Conservation (phyloP, 1,140 invertebrate species). For the Holcopasites calliopsidis region DNA sequence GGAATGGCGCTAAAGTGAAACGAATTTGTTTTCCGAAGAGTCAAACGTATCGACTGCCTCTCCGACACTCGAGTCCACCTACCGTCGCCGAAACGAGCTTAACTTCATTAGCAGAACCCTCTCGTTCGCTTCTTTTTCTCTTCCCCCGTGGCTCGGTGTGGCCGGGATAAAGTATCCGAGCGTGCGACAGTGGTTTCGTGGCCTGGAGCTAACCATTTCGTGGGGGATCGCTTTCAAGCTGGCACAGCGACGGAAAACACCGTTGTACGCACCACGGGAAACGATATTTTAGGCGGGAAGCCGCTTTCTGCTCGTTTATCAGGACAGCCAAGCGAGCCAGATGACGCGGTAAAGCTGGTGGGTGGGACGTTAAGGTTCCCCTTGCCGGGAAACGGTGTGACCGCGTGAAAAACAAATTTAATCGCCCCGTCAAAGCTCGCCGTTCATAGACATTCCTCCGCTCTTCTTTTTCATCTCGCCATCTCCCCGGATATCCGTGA, state of each 20-base stretch:
- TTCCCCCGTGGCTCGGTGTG: not conserved
- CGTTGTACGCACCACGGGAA: not conserved
- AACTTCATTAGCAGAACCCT: not conserved
- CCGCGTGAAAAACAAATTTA: constrained; percentile 41
- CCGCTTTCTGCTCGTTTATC: constrained; percentile 6
- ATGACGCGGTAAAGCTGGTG: not conserved
- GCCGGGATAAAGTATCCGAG: not conserved
- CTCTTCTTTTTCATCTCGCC: not conserved
- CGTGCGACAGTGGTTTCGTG: not conserved
- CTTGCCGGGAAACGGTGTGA: constrained; percentile 12
- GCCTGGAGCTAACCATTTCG: not conserved
- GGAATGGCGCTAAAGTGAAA: too few relatives aligned
- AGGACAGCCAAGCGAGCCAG: not conserved
- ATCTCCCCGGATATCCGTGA: not conserved
- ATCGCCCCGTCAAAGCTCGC: constrained; percentile 11
- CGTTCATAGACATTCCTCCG: not conserved
- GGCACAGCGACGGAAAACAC: constrained; percentile 6
- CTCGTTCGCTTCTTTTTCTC: not conserved
- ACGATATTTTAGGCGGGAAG: constrained; percentile 30
- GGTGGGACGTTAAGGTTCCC: not conserved
- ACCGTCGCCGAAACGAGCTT: too few relatives aligned
- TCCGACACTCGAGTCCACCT: too few relatives aligned
- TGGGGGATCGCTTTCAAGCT: constrained; percentile 30
- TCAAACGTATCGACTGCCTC: too few relatives aligned
- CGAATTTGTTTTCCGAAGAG: too few relatives aligned